Base-by-base conservation (phyloP, 1,140 invertebrate genomes). In the Rhopalosiphum padi region DNA sequence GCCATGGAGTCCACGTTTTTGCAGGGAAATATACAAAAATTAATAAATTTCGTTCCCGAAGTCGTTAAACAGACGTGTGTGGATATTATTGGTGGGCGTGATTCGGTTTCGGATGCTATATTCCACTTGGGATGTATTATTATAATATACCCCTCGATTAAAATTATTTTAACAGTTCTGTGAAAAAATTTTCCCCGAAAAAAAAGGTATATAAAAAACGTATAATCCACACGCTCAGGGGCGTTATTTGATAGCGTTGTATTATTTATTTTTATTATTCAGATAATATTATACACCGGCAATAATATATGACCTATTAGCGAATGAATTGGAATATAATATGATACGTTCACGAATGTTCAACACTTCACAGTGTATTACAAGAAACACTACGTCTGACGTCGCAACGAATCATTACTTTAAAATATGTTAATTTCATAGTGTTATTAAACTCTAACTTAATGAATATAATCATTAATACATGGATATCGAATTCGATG, bases 31-130 rank as follows among this genome's bases (percentile, higher is more conserved):
- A 25, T 37, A 43, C 41, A 46, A 30, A n/a, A 46, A 87, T 87
- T 87, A 87, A 87, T 87, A 87, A 87, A 87, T 87, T 46, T 15
- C 25, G 41, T n/a, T 48, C 43, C 8, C 15, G 37, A n/a, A 46
- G 15, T 46, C 82, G 7, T 41, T 86, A 43, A 43, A 86, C 83
- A 25, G 37, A 86, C 83, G 30, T 48, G n/a, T 88, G 46, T 48
- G 86, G 21, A 48, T 88, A n/a, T 88, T 51, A 48, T n/a, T 48
- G 85, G 86, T 51, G 86, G 86, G 86, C 86, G 86, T 88, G 86
- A 88, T 88, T n/a, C 6, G n/a, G 46, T 48, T 51, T 48, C 46
- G 43, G 43, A 48, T n/a, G 30, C 23, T 37, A n/a, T 87, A 48
- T 88, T 48, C 15, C 35, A 37, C 22, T 41, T 25, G 22, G 30